Evolutionary conservation across 2,888 invertebrate genomes (phyloP), one percentile per base, ranked within the genome.

Genomic region (Drosophila mayaguana): DNA sequence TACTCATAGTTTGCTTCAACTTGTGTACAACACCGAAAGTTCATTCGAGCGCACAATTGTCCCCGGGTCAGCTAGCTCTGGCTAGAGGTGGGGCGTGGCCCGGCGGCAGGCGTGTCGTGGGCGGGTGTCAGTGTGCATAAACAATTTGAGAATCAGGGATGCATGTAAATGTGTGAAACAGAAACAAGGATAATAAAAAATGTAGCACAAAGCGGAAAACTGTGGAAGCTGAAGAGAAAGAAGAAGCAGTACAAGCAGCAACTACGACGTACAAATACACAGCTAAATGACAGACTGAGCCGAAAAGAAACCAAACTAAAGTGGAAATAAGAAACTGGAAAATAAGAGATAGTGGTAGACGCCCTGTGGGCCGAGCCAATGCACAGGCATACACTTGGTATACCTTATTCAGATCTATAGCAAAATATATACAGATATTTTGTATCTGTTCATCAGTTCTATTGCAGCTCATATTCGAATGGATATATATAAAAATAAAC

Each of bases 151-250:
- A 51, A 64, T 51, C 60, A 70, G 50, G 71, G 59, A 75, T 68
- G 46, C 63, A 75, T 75, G 75, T 74, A 74, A 75, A 75, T 79
- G 75, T 79, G 68, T 75, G 75, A 61, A 75, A 73, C 53, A 74
- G 54, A 55, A 14, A 50, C 28, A 34, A 34, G 28, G 36, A 38
- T 22, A 38, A 45, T 32, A 32, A 38, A 34, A 34, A 55, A 42
- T 28, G 20, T 36, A 40, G 34, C 16, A 46, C 7, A 55, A 34
- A 22, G 51, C 14, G 28, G 38, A 40, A 60, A 14, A 68, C 20
- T 40, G 34, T 20, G 25, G 36, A 46, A 12, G 66, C 38, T n/a
- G 22, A 11, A 51, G 40, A 54, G 20, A 16, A 46, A 48, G 7
- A 34, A 36, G 51, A n/a, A 28, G 38, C 53, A 36, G 16, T 28